Conservation (phyloP, 1,140 invertebrate species). For the Hetaerina americana region DNA sequence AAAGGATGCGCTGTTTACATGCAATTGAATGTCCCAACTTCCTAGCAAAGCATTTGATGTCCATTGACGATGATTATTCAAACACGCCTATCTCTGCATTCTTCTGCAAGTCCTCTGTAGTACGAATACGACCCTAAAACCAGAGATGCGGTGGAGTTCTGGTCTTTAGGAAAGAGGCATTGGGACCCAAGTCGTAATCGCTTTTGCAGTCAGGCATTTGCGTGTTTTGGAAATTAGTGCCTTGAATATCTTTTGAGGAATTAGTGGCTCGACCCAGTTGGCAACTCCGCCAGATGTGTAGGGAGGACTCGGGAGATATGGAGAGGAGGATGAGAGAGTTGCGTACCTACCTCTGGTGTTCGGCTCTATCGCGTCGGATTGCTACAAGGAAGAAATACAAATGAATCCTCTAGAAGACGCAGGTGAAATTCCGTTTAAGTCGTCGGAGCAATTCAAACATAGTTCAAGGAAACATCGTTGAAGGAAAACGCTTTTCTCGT, state of each 20-base stretch:
- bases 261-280: background rate
- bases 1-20: too few relatives aligned
- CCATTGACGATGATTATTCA: background rate
- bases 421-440: too few relatives aligned
- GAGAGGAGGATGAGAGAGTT: background rate
- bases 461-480: too few relatives aligned
- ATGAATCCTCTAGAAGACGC: too few relatives aligned
- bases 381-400: too few relatives aligned
- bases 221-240: background rate
- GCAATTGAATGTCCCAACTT: too few relatives aligned
- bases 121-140: too few relatives aligned
- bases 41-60: background rate
- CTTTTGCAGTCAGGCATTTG: background rate
- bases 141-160: too few relatives aligned
- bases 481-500: too few relatives aligned
- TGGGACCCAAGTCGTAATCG: background rate
- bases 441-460: too few relatives aligned
- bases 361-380: too few relatives aligned
- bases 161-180: background rate
- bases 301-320: background rate
- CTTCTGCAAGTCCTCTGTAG: background rate
- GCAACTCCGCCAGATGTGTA: background rate
- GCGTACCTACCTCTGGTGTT: too few relatives aligned
- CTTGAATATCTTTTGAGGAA: background rate
- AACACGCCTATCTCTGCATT: background rate